Base-by-base conservation (phyloP, 2,888 invertebrate genomes). In the Pomacea canaliculata region DNA sequence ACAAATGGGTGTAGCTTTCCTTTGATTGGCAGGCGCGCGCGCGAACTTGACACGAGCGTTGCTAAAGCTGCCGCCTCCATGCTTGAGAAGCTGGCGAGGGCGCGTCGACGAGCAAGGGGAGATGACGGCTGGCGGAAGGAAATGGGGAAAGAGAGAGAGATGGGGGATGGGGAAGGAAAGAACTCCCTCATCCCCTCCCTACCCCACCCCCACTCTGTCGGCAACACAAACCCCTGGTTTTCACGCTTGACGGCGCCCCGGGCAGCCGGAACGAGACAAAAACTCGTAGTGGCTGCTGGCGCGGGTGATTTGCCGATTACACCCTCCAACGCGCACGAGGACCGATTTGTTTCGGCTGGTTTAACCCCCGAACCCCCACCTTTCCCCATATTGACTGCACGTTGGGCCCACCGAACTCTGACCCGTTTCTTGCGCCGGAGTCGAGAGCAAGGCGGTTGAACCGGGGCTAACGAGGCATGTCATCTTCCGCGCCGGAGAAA, bases 11-110 rank as follows among this genome's bases (percentile, higher is more conserved):
- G 73, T 60, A 13, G 73, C 67, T 73, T 67, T 73, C 73, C 48
- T 67, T 73, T 73, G 73, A 73, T 68, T 73, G 73, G 73, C 73
- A 73, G 62, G 63, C 66, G 27, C 60, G n/a, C 48, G 68, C 3
- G 59, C 23, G 68, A 73, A 27, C 59, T 48, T 73, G 73, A n/a
- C 68, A 49, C 59, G 56, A 73, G 66, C 56, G 65, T 48, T 18
- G 73, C 16, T 60, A 67, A 68, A 23, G 68, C 56, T 73, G 66
- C 37, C 66, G 23, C 46, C 68, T 49, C 73, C 68, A 67, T 59
- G 59, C n/a, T 37, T n/a, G 60, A 59, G 67, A 73, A 37, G 51
- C 63, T 16, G 70, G 60, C 27, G 63, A 48, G 59, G n/a, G 63
- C 63, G 16, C 19, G 63, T 10, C 8, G 63, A 10, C 51, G 19